Base-by-base conservation (phyloP, 2,888 invertebrate species). In the Rhabditophanes sp. region DNA sequence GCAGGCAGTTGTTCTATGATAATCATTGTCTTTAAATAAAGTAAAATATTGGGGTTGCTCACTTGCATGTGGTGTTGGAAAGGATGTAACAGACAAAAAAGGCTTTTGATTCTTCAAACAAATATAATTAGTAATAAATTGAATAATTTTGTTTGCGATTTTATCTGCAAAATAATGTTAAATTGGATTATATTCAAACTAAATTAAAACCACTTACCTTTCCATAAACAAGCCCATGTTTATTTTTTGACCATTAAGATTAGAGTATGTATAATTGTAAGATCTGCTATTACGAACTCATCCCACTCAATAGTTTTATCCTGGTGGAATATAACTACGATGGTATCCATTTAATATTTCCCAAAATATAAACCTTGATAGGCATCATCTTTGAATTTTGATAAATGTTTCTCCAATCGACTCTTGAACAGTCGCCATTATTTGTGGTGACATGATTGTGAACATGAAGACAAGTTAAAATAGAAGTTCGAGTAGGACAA, bases 381-480 rank as follows among this genome's bases (percentile, higher is more conserved):
- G 5, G 71, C 71, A 0, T 74, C 75, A 0, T 70, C 61, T 33
- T 78, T 74, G 42, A 35, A 7, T 46, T 43, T 24, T 57, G 56
- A 29, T 52, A 50, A 2, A 42, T 32, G 27, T 42, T 38, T 29
- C 53, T 85, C 90, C 93, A 93, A 65, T 78, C 78, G 9, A 79
- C 76, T 45, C 85, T 85, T 36, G 87, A 85, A 70, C 93, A 93
- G 72, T 93, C 93, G 69, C 87, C 85, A 46, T 93, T 93, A 73
- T 93, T 93, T 6, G 90, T 90, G 71, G 82, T 88, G 35, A 87
- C 85, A 66, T 83, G 78, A 71, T 93, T 93, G 72, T 93, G 93
- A 17, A 85, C 83, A 69, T 90, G 74, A 50, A 82, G 77, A 30
- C 88, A 88, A 1, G 90, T 88, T 44, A 93, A 72, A 56, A 93